Evolutionary conservation across 1,140 invertebrate genomes (phyloP), one percentile per base, ranked within the genome.

Genomic region (Drosophila kurseongensis): DNA sequence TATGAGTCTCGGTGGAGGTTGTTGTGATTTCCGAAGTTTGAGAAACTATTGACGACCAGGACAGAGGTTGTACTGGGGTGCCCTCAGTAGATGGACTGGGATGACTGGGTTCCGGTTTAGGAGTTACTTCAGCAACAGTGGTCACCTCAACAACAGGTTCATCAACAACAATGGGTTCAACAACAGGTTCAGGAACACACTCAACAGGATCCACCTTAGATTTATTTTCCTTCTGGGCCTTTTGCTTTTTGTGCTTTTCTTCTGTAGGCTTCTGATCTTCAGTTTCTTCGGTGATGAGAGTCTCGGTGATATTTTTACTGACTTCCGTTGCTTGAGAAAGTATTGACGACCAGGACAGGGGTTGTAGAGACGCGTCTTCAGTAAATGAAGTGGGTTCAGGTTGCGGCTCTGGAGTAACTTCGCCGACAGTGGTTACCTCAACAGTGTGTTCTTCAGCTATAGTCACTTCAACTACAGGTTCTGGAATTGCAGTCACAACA

Each of bases 141-240:
- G 14, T 18, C 16, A 44, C 16, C 42, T 44, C 42, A 18, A 45
- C 18, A 1, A 45, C 44, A 23, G 44, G 18, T 36, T 61, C 27
- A 9, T 27, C 12, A 0, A 23, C 9, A 10, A 45, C 18, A 13
- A 18, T 45, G 18, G 44, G 44, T 45, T 45, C 44, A 12, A 45
- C 18, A 23, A 45, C 9, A 12, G 18, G 9, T 13, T 45, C 44
- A 23, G 16, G 44, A 23, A 45, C 5, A 13, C 8, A 2, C 18
- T 23, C 10, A 6, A 13, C 12, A 8, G 29, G 45, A 14, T 59
- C 57, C 0, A 7, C 4, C 38, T 75, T 50, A 0, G 41, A 13
- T 55, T 78, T 80, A 23, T 54, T 47, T 2, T 78, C 75, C 14
- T 78, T 71, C 47, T 78, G 75, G 0, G 44, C 10, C 18, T 47